phyloP scores from a whole-genome alignment of 2,888 invertebrate species.

The Tupiocoris notatus region DNA sequence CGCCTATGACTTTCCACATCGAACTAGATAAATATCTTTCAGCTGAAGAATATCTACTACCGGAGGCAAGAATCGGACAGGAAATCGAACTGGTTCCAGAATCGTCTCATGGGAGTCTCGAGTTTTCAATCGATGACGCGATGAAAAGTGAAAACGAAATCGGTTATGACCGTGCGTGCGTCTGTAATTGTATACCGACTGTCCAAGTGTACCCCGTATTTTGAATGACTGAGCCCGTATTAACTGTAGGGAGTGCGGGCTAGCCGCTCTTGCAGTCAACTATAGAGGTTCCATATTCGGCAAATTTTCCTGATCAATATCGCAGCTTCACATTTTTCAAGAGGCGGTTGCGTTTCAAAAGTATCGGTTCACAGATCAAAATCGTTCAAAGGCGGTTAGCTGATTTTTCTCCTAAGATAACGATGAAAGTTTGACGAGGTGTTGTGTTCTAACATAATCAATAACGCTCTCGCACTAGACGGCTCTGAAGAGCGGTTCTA shows the following conservation, averaged over 20 bases:
- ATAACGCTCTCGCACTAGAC: too few relatives aligned
- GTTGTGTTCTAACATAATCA: too few relatives aligned
- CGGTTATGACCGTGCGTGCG: not conserved
- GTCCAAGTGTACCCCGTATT: not conserved
- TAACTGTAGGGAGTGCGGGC: not conserved
- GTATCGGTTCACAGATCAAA: not conserved
- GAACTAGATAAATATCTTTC: not conserved
- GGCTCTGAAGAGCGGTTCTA: too few relatives aligned
- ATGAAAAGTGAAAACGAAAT: slow-evolving; percentile 16
- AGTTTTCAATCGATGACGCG: not conserved
- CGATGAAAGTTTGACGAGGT: too few relatives aligned
- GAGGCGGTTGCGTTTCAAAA: too few relatives aligned
- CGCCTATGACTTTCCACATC: not conserved
- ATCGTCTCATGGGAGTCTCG: not conserved
- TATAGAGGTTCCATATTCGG: not conserved
- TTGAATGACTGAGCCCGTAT: not conserved
- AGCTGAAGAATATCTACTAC: too few relatives aligned
- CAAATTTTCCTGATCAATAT: not conserved
- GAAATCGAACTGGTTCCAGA: slow-evolving; percentile 1
- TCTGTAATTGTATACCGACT: not conserved
- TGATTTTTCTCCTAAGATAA: too few relatives aligned
- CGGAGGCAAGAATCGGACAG: too few relatives aligned
- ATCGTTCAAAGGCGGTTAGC: too few relatives aligned
- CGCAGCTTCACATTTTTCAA: not conserved
- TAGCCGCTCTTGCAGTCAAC: not conserved